A percentile compares a stretch with the other conserved stretches of the same genome.
Evolutionary conservation across 2,113 vertebrate genomes (phyloP).

Genomic region (Illadopsis cleaveri): DNA sequence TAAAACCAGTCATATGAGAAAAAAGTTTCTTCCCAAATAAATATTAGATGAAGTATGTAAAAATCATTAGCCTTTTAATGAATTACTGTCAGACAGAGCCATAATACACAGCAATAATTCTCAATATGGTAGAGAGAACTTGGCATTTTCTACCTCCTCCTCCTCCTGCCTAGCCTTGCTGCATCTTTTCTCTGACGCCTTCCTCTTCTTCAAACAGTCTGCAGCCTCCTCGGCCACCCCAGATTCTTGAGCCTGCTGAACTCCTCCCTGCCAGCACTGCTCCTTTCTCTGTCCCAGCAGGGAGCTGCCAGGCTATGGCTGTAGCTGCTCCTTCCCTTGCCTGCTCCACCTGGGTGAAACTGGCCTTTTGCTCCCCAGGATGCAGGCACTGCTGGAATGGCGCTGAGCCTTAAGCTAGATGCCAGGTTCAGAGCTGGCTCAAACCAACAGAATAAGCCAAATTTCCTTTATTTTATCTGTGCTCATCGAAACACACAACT

Average conservation of each 20-base stretch:
- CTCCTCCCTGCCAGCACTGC: neutral
- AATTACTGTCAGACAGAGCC: conserved; percentile 19
- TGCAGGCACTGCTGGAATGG: neutral
- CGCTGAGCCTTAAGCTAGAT: neutral
- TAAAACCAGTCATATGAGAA: conserved; percentile 22
- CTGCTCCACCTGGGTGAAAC: neutral
- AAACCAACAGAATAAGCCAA: neutral
- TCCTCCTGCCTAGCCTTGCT: neutral
- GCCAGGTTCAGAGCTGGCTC: neutral
- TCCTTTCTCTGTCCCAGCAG: neutral
- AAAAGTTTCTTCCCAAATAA: conserved; percentile 30
- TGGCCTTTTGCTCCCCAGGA: neutral
- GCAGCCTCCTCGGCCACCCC: neutral
- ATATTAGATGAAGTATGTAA: conserved; percentile 42
- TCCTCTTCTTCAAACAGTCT: neutral
- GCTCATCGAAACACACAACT: neutral
- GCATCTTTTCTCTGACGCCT: neutral
- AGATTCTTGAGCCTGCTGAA: neutral
- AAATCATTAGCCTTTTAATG: conserved; percentile 38
- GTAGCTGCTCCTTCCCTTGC: neutral
- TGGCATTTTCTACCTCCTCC: neutral
- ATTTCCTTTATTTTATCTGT: neutral
- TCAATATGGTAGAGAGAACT: neutral
- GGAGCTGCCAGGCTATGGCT: fast-evolving
- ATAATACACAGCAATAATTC: conserved; percentile 16